A percentile compares a stretch with the other conserved stretches of the same genome.
Evolutionary conservation across 2,888 invertebrate species (phyloP).

Genomic region (Lithosia quadra): DNA sequence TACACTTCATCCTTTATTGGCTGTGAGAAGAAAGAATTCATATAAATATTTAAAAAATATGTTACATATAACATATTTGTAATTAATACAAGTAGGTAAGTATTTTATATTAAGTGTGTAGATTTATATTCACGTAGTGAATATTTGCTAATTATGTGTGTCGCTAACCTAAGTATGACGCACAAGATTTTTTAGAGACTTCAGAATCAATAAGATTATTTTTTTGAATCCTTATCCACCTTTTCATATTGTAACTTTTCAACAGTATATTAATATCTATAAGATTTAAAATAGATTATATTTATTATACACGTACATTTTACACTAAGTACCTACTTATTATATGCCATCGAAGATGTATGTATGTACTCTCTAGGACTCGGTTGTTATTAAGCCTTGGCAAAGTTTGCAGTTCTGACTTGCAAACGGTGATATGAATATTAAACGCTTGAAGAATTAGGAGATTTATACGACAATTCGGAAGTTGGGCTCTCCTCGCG

Average conservation of each 20-base stretch:
- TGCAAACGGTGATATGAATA: constrained; percentile 82
- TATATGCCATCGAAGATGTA: not conserved
- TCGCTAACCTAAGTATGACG: too few species aligned
- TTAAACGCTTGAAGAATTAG: constrained; percentile 85
- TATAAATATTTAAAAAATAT: not conserved
- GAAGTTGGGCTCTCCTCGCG: constrained; percentile 74
- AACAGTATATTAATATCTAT: too few species aligned
- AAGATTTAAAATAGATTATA: too few species aligned
- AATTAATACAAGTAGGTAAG: not conserved
- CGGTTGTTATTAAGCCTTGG: not conserved
- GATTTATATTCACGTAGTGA: too few species aligned
- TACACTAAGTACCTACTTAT: not conserved
- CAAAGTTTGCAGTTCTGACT: constrained; percentile 50
- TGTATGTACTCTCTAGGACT: not conserved
- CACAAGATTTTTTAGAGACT: too few species aligned
- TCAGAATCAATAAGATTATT: too few species aligned
- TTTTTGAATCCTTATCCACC: too few species aligned
- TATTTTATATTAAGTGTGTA: not conserved
- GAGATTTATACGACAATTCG: constrained; percentile 84
- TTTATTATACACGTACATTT: too few species aligned
- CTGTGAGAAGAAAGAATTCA: constrained; percentile 2
- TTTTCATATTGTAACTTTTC: too few species aligned
- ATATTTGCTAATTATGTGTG: too few species aligned
- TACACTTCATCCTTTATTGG: constrained; percentile 59
- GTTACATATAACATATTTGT: not conserved